A percentile compares a stretch with the other conserved stretches of the same genome.
phyloP scores from a whole-genome alignment of 2,888 invertebrate species.

The Abrostola tripartita region DNA sequence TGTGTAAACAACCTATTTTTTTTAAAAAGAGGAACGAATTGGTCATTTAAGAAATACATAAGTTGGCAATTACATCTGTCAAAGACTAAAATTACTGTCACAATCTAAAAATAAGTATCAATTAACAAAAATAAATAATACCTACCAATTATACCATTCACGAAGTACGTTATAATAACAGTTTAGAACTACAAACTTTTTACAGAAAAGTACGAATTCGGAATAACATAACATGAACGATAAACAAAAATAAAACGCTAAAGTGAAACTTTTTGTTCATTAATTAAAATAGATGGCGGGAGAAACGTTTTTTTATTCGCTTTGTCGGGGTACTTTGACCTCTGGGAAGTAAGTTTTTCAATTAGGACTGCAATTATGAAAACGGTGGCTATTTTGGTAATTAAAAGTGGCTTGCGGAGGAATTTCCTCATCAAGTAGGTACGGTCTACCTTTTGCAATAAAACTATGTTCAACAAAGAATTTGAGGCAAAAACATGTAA shows the following conservation, averaged over 20 bases:
- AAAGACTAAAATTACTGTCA: too few species aligned
- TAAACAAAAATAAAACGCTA: slow-evolving; percentile 25
- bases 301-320: slow-evolving; percentile 25
- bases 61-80: too few species aligned
- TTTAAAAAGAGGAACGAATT: too few species aligned
- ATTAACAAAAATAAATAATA: background rate
- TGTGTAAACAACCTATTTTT: too few species aligned
- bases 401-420: background rate
- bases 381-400: slow-evolving; percentile 10
- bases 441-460: background rate
- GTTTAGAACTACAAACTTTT: slow-evolving; percentile 7
- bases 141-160: slow-evolving; percentile 1
- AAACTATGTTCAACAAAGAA: background rate
- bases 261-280: slow-evolving; percentile 25
- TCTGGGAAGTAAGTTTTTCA: slow-evolving; percentile 29
- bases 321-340: slow-evolving; percentile 13
- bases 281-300: slow-evolving; percentile 39
- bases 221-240: slow-evolving; percentile 16
- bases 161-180: slow-evolving; percentile 9
- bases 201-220: slow-evolving; percentile 12
- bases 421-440: background rate
- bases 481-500: background rate
- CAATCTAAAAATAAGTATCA: too few species aligned
- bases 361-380: slow-evolving; percentile 17
- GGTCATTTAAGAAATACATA: too few species aligned